Percentiles rank a stretch among this genome's conserved stretches.
Conservation (phyloP, 2,113 vertebrate genomes). For the Siphamia tubifer region DNA sequence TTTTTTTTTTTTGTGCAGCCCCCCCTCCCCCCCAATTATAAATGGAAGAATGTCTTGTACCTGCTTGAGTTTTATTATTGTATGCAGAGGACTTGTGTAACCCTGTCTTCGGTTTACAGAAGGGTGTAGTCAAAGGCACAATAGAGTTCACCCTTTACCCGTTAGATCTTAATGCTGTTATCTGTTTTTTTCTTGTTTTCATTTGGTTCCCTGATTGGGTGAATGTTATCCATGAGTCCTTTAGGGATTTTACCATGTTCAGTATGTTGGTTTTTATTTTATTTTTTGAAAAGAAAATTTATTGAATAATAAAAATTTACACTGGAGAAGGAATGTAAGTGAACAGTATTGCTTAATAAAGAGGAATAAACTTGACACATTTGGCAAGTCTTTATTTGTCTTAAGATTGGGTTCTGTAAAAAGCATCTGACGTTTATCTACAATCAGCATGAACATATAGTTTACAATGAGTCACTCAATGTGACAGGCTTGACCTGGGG, state of each 20-base stretch:
- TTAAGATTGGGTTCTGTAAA: neutral
- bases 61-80: conserved; percentile 54
- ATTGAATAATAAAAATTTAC: conserved; percentile 73
- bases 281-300: conserved; percentile 64
- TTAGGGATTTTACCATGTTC: conserved; percentile 66
- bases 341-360: conserved; percentile 83
- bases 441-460: too few species aligned
- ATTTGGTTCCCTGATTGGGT: conserved; percentile 42
- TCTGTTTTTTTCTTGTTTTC: conserved; percentile 34
- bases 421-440: too few species aligned
- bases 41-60: conserved; percentile 56
- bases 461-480: too few species aligned
- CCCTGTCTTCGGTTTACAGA: conserved; percentile 64
- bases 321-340: conserved; percentile 80
- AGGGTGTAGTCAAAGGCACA: conserved; percentile 60
- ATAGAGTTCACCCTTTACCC: conserved; percentile 44
- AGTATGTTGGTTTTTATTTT: conserved; percentile 53
- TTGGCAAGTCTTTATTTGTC: neutral
- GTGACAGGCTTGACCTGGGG: too few species aligned
- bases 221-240: conserved; percentile 55
- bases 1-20: too few species aligned
- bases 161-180: conserved; percentile 63
- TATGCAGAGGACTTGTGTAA: conserved; percentile 44
- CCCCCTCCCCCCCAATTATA: neutral
- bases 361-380: conserved; percentile 65